Evolutionary conservation across 2,888 invertebrate species (phyloP).

Genomic region (Leptinotarsa haldemani): DNA sequence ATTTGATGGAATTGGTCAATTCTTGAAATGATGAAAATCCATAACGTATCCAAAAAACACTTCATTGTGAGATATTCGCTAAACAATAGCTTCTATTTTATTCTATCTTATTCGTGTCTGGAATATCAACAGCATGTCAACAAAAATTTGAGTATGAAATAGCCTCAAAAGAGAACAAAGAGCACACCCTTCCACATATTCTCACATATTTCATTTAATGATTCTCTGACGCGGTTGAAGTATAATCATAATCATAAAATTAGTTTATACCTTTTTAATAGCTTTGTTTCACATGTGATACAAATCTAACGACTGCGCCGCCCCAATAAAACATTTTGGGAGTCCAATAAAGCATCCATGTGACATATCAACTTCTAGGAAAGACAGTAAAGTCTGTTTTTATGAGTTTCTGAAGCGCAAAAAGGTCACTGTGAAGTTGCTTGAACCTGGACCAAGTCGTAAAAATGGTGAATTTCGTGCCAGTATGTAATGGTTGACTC

Average conservation of each 20-base stretch:
- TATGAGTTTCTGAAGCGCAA: constrained; percentile 9
- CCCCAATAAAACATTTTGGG: constrained; percentile 31
- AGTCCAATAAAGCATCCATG: constrained; percentile 18
- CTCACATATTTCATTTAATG: constrained; percentile 36
- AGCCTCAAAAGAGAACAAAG: not conserved
- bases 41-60: no score
- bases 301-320: constrained; percentile 35
- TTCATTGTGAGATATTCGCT: no score
- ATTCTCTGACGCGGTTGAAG: constrained; percentile 27
- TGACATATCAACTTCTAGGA: constrained; percentile 24
- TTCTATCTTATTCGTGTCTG: no score
- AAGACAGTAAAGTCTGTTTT: constrained; percentile 20
- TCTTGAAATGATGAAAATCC: no score
- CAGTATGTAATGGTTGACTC: no score
- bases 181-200: constrained; percentile 30
- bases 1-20: no score
- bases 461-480: not conserved
- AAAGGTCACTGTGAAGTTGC: not conserved
- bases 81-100: no score
- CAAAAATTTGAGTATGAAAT: no score
- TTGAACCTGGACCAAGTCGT: not conserved
- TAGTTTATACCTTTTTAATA: constrained; percentile 39
- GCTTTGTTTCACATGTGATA: constrained; percentile 36
- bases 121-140: no score
- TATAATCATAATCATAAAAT: constrained; percentile 38